Base-by-base conservation (phyloP, 2,113 vertebrate species). In the Chaetura pelagica region DNA sequence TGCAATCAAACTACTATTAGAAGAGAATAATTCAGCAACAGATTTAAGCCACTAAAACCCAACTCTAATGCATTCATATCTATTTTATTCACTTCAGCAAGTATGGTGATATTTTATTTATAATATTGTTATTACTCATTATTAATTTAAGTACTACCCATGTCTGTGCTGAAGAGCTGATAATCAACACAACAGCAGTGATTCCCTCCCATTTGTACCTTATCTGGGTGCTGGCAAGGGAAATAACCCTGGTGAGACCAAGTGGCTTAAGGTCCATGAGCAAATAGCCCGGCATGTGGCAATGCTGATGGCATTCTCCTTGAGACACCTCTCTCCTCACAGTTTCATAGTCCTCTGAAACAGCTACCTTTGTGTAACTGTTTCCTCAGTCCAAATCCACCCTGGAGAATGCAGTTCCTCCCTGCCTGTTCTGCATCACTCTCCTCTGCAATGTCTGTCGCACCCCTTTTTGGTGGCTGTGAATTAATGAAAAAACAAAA, bases 71-170 rank as follows among this genome's bases (percentile, higher is more conserved):
- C 11, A 10, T 40, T 84, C 44, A 55, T 16, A 30, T 72, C 89
- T 81, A 3, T 59, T 94, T 91, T 61, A 85, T 76, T 82, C 67
- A 78, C 57, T 69, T 90, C 24, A 57, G 81, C 68, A 85, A 95
- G 63, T 44, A 66, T 0, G 1, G 62, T 58, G 72, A 76, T 87
- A 73, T 79, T 96, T 96, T 96, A 94, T 90, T 94, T 80, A 88
- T 83, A 77, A 62, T 76, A 87, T 49, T 85, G 69, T 77, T 85
- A 87, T 74, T 91, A 52, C 66, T 74, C 57, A 63, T 76, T 82
- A 87, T 66, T 93, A 84, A 92, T 89, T 91, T 59, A 94, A 82
- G 73, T n/a, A 32, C 84, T 72, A 34, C 15, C 23, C n/a, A 5
- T 29, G 52, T 27, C 51, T 58, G 24, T 62, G 46, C 46, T 57